Conservation (phyloP, 2,113 vertebrate species). For the Xenotilapia leptura region DNA sequence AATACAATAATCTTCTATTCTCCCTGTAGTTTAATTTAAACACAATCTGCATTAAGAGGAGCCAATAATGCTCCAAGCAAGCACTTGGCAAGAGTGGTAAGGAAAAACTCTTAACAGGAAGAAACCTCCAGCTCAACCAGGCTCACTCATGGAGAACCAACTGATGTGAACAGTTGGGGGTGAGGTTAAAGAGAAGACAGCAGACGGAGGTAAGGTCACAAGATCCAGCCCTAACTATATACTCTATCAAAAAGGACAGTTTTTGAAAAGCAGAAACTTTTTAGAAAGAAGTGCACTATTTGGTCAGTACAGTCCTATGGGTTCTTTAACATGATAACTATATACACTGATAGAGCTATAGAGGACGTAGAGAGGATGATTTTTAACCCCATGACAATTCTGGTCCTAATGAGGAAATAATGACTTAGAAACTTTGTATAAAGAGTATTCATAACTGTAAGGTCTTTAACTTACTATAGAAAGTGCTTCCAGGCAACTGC, state of each 20-base stretch:
- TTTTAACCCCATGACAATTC: neutral
- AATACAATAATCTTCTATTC: neutral
- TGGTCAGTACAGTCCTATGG: neutral
- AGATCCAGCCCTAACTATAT: neutral
- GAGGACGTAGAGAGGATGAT: neutral
- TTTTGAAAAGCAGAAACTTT: neutral
- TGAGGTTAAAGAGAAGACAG: neutral
- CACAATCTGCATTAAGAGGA: neutral
- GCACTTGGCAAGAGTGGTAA: neutral
- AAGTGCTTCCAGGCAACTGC: neutral
- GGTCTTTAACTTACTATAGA: neutral
- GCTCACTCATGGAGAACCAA: neutral
- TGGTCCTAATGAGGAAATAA: neutral
- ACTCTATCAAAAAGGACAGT: neutral
- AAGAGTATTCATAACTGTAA: neutral
- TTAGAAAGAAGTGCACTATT: neutral
- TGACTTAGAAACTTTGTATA: neutral
- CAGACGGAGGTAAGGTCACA: neutral
- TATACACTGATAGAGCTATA: neutral
- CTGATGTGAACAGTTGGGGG: neutral
- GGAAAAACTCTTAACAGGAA: neutral
- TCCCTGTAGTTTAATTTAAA: neutral
- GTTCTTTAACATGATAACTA: neutral
- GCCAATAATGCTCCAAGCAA: neutral
- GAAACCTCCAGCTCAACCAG: neutral